These are phyloP conservation scores for Tribolium freemani DNA, from an alignment of 2,888 invertebrate genomes.

Conservation along the genomic window DNA sequence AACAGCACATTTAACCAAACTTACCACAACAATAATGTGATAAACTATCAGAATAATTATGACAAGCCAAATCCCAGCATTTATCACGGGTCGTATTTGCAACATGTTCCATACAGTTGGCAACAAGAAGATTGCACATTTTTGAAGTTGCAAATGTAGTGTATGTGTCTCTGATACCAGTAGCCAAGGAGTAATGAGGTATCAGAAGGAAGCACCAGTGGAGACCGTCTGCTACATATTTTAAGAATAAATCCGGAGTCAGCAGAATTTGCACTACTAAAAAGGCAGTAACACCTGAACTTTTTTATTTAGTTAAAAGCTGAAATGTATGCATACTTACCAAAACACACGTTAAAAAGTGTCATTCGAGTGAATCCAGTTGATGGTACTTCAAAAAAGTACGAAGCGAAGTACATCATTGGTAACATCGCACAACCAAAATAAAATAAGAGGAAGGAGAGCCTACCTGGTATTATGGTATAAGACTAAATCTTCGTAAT, in stretches of 20 bases:
- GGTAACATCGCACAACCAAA: conserved; percentile 83
- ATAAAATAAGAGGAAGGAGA: conserved; percentile 75
- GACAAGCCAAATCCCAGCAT: conserved; percentile 59
- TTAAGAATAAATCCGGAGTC: conserved; percentile 73
- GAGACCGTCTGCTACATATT: conserved; percentile 72
- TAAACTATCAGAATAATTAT: neutral
- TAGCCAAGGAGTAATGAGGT: conserved; percentile 78
- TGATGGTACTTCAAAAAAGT: conserved; percentile 79
- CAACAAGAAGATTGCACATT: conserved; percentile 46
- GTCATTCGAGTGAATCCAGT: conserved; percentile 82
- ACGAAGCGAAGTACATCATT: conserved; percentile 78
- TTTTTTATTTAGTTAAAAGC: neutral
- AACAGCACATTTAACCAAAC: too few species aligned
- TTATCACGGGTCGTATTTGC: conserved; percentile 40
- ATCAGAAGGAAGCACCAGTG: conserved; percentile 79
- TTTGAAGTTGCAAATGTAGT: conserved; percentile 49
- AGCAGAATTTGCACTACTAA: conserved; percentile 79
- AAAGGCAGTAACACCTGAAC: conserved; percentile 77
- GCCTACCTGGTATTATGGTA: conserved; percentile 65
- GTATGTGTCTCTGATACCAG: conserved; percentile 66
- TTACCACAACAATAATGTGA: conserved; percentile 25
- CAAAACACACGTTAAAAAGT: conserved; percentile 80
- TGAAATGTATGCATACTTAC: conserved; percentile 64
- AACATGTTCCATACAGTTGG: neutral
- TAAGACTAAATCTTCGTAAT: conserved; percentile 58